A percentile compares a stretch with the other conserved stretches of the same genome.
Conservation (phyloP, 2,797 vertebrate genomes). For the Channallabes apus region DNA sequence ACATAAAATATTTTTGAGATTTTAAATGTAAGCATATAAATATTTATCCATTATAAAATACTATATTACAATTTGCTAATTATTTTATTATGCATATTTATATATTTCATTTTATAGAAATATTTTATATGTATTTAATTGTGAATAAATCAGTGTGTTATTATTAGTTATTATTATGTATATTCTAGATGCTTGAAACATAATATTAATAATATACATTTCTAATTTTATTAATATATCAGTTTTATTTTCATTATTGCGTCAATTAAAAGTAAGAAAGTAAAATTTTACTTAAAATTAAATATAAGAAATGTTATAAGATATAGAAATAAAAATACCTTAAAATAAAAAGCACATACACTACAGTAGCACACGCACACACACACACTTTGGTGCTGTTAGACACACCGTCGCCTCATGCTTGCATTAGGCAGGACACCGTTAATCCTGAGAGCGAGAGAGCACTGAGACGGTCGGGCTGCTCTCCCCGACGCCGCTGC, state of each 20-base stretch:
- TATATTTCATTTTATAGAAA: background rate
- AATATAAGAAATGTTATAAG: no score
- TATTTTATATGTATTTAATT: background rate
- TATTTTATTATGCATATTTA: background rate
- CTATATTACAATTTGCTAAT: background rate
- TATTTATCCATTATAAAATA: background rate
- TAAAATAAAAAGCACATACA: no score
- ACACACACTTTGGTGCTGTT: background rate
- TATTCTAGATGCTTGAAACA: background rate
- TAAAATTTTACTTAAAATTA: no score
- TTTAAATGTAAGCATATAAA: background rate
- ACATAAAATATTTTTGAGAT: background rate
- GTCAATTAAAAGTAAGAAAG: no score
- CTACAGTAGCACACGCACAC: background rate
- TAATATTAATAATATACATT: no score
- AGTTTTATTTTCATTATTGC: no score
- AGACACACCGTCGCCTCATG: slow-evolving; percentile 9
- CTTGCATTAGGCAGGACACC: slow-evolving; percentile 10
- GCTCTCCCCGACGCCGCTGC: background rate
- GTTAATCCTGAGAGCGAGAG: slow-evolving; percentile 12
- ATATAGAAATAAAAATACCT: no score
- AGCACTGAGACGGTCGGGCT: background rate
- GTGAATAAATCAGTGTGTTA: background rate
- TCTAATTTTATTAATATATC: no score
- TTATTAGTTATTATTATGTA: background rate